These are phyloP conservation scores for Trematocara nigrifrons DNA, from an alignment of 2,113 vertebrate species.

Conservation along the genomic window DNA sequence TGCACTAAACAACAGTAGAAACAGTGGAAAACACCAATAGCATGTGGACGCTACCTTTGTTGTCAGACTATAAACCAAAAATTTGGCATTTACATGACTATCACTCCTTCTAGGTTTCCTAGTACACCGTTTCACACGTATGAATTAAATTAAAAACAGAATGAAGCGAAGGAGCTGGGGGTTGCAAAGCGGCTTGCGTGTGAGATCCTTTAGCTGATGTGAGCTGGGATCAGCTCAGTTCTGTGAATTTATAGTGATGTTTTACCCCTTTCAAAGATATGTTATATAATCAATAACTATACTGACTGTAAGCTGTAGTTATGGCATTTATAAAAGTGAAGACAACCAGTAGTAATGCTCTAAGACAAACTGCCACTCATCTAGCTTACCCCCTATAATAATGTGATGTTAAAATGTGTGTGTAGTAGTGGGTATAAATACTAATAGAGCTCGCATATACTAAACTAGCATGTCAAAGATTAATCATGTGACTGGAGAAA, in stretches of 20 bases:
- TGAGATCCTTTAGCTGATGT: not conserved
- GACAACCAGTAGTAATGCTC: accelerated
- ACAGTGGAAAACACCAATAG: not conserved
- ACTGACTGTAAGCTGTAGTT: not conserved
- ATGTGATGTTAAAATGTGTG: not conserved
- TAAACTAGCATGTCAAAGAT: not conserved
- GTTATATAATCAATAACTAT: not conserved
- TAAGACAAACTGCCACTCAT: not conserved
- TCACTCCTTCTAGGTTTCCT: not conserved
- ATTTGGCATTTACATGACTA: not conserved
- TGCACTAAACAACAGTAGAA: not conserved
- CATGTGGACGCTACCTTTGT: not conserved
- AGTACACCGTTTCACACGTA: accelerated
- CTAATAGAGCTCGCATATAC: not conserved
- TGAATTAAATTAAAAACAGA: not conserved
- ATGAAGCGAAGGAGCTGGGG: not conserved
- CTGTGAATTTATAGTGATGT: not conserved
- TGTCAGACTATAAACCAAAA: not conserved
- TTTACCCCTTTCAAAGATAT: not conserved
- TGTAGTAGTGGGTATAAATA: not conserved
- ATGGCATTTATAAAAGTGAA: not conserved
- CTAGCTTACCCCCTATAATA: accelerated
- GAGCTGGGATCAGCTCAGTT: not conserved
- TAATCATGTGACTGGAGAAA: not conserved
- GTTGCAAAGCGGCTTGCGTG: not conserved